phyloP scores from a whole-genome alignment of 2,888 invertebrate genomes.

The Coronaproctus castanopsis region DNA sequence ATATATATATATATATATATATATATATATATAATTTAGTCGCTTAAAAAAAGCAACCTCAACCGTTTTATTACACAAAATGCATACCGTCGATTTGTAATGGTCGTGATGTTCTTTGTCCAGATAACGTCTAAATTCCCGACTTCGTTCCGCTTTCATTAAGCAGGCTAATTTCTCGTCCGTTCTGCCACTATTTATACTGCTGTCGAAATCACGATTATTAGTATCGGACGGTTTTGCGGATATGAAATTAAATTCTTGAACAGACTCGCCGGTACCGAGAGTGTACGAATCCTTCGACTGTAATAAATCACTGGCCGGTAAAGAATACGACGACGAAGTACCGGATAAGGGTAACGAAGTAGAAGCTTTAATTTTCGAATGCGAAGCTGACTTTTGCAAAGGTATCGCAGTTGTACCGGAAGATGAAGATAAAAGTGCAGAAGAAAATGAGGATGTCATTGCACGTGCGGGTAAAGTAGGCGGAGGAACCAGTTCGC shows the following conservation, averaged over 20 bases:
- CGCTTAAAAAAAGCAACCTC: no score
- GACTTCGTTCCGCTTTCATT: conserved; percentile 25
- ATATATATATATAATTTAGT: no score
- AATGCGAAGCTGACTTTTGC: conserved; percentile 21
- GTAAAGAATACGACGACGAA: conserved; percentile 15
- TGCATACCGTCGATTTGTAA: no score
- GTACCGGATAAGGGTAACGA: conserved; percentile 25
- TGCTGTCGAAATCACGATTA: conserved; percentile 28
- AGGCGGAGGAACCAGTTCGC: conserved; percentile 27
- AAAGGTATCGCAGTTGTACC: conserved; percentile 8
- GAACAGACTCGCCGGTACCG: no score
- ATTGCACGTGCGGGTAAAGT: conserved; percentile 31
- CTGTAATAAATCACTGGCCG: conserved; percentile 6
- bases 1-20: no score
- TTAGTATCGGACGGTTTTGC: background rate
- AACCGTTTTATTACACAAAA: no score
- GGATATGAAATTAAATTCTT: no score
- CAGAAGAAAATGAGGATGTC: conserved; percentile 15
- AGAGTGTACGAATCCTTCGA: conserved; percentile 2
- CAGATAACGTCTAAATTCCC: conserved; percentile 25
- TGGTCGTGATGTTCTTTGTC: conserved; percentile 6
- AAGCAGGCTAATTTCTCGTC: conserved; percentile 29
- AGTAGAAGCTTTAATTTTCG: conserved; percentile 26
- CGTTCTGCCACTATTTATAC: no score
- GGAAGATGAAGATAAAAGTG: no score